These are phyloP conservation scores for Laspeyria flexula DNA, from an alignment of 2,888 invertebrate genomes.

Conservation along the genomic window DNA sequence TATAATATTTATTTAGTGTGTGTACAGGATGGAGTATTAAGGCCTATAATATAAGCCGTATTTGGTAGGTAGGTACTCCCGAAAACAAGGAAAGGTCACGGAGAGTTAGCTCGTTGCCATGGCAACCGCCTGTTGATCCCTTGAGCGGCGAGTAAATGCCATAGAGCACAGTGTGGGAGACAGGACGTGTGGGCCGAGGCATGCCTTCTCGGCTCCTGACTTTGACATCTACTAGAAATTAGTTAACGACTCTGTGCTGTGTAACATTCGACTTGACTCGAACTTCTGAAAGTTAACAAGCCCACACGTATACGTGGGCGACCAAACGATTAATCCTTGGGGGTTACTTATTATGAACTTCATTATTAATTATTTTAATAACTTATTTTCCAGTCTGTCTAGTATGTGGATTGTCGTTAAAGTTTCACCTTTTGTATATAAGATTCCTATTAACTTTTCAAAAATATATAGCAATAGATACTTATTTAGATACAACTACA, in stretches of 20 bases:
- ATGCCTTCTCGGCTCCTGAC: constrained; percentile 29
- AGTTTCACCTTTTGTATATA: no score
- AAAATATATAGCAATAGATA: no score
- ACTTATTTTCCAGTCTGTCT: neutral
- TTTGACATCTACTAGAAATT: constrained; percentile 24
- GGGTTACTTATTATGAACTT: constrained; percentile 16
- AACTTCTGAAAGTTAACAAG: constrained; percentile 19
- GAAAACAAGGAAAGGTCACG: constrained; percentile 64
- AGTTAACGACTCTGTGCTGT: constrained; percentile 10
- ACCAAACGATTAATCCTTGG: constrained; percentile 14
- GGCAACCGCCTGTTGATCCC: constrained; percentile 71
- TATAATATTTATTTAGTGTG: constrained; percentile 12
- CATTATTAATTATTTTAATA: neutral
- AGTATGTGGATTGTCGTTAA: neutral
- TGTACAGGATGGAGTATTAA: constrained; percentile 4
- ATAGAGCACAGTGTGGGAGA: constrained; percentile 57
- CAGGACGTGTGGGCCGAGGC: constrained; percentile 31
- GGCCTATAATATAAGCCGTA: constrained; percentile 8
- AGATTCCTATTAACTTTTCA: no score
- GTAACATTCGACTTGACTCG: constrained; percentile 19
- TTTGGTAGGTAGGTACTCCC: constrained; percentile 19
- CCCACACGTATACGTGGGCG: constrained; percentile 21
- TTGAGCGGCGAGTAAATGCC: constrained; percentile 57
- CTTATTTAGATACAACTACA: no score
- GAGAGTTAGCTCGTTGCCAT: constrained; percentile 61